phyloP scores from a whole-genome alignment of 2,797 vertebrate species.

The Pipistrellus pipistrellus region DNA sequence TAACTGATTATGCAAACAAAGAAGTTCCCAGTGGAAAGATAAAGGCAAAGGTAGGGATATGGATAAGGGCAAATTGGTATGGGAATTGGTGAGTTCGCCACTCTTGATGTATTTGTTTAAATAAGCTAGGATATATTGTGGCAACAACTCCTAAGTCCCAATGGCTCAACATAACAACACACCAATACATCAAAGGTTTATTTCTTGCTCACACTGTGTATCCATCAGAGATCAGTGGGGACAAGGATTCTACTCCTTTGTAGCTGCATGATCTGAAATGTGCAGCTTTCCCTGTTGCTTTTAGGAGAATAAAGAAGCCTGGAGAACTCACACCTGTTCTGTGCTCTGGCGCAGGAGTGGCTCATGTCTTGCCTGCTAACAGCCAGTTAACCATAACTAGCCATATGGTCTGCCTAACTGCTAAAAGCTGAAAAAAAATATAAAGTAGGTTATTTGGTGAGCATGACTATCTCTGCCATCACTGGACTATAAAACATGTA shows the following conservation, averaged over 20 bases:
- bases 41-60: neutral
- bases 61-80: neutral
- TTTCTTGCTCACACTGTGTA: neutral
- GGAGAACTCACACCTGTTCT: slow-evolving; percentile 20
- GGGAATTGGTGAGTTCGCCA: neutral
- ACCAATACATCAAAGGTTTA: neutral
- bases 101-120: neutral
- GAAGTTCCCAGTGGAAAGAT: neutral
- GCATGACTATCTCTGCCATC: neutral
- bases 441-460: neutral
- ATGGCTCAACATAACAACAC: neutral
- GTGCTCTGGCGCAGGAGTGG: neutral
- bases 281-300: neutral
- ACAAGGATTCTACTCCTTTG: neutral
- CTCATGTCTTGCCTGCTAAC: neutral
- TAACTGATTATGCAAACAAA: neutral
- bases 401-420: neutral
- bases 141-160: neutral
- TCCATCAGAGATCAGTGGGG: neutral
- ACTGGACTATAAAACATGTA: neutral
- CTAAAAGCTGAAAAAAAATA: neutral
- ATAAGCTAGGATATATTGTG: neutral
- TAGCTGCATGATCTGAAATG: neutral
- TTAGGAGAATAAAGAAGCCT: neutral
- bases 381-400: slow-evolving; percentile 47